Percentiles rank a stretch among this genome's conserved stretches.
These are phyloP conservation scores for Acanthis flammea DNA, from an alignment of 2,797 vertebrate genomes.

Conservation along the genomic window DNA sequence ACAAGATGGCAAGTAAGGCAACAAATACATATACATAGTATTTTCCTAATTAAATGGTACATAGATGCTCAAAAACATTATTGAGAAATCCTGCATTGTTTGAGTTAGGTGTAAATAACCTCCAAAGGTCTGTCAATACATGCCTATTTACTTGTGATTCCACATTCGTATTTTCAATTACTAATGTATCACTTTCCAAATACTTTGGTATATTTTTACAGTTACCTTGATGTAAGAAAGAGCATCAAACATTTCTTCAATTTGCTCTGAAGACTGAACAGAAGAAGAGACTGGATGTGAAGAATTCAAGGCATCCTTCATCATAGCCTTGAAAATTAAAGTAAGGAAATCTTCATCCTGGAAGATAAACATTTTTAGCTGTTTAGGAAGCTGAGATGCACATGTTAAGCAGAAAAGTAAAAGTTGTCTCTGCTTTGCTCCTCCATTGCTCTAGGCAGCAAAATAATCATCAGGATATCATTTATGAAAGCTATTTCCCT, in stretches of 20 bases:
- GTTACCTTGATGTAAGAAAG: conserved; percentile 96
- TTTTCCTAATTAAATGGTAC: background rate
- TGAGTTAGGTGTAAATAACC: background rate
- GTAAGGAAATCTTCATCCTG: conserved; percentile 89
- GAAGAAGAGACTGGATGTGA: conserved; percentile 87
- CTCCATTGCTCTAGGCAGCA: background rate
- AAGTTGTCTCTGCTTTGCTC: background rate
- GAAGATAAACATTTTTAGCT: conserved; percentile 3
- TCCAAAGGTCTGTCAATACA: background rate
- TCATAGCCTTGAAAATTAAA: conserved; percentile 85
- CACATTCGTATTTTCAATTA: background rate
- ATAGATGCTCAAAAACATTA: background rate
- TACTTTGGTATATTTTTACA: background rate
- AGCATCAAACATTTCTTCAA: conserved; percentile 95
- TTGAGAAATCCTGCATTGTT: background rate
- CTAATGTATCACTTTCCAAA: background rate
- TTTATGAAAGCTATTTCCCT: background rate
- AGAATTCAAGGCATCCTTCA: conserved; percentile 89
- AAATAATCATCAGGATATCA: background rate
- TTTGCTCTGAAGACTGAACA: conserved; percentile 86
- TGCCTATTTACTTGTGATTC: background rate
- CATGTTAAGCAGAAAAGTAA: background rate
- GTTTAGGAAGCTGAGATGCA: background rate
- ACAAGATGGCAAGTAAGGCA: background rate
- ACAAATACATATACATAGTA: background rate